Evolutionary conservation across 2,888 invertebrate species (phyloP).

Genomic region (Epistrophe grossulariae): DNA sequence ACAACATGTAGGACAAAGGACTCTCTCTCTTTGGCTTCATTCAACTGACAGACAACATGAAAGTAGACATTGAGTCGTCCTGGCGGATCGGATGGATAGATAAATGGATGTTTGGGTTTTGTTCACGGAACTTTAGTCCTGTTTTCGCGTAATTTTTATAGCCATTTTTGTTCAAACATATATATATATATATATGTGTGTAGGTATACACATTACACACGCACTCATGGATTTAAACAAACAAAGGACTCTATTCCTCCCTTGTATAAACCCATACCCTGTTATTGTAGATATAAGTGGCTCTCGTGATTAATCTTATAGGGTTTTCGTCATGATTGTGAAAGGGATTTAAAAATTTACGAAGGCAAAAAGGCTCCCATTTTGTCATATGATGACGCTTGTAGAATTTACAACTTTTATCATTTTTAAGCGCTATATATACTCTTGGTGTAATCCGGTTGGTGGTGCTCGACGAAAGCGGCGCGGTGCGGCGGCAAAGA

Average conservation of each 20-base stretch:
- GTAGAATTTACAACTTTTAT: conserved; percentile 8
- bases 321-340: conserved; percentile 45
- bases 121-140: conserved; percentile 49
- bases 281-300: conserved; percentile 6
- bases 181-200: too few relatives aligned
- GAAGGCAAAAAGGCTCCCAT: conserved; percentile 22
- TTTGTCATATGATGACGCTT: conserved; percentile 28
- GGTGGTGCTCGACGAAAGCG: too few relatives aligned
- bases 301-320: conserved; percentile 69
- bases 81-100: conserved; percentile 51
- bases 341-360: conserved; percentile 55
- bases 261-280: neutral
- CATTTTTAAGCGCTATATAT: neutral
- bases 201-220: too few relatives aligned
- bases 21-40: neutral
- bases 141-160: conserved; percentile 65
- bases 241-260: neutral
- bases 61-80: conserved; percentile 71
- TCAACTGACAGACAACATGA: conserved; percentile 59
- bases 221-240: conserved; percentile 4
- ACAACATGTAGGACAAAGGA: conserved; percentile 32
- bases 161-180: conserved; percentile 19
- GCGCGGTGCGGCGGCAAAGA: neutral
- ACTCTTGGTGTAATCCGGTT: neutral
- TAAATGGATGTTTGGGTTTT: conserved; percentile 56